phyloP scores from a whole-genome alignment of 2,113 vertebrate genomes.

The Muscicapa adusta region DNA sequence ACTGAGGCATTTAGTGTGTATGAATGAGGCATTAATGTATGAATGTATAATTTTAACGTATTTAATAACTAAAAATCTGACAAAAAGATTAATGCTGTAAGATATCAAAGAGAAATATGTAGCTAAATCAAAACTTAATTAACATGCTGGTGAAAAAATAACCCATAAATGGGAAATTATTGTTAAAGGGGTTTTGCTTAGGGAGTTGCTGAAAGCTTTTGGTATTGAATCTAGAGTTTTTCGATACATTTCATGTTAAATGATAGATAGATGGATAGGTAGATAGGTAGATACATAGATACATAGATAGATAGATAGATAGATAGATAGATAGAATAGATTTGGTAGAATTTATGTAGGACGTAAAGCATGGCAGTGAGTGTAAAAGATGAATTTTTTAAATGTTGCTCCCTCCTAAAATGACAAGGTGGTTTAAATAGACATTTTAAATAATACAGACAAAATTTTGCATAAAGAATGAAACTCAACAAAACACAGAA shows the following conservation, averaged over 20 bases:
- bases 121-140: constrained; percentile 27
- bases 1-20: neutral
- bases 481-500: neutral
- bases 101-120: neutral
- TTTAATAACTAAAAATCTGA: constrained; percentile 3
- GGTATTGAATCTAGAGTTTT: neutral
- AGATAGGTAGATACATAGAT: neutral
- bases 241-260: neutral
- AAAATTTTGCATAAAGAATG: neutral
- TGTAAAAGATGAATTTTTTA: neutral
- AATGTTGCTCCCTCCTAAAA: neutral
- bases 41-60: constrained; percentile 3
- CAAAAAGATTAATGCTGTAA: constrained; percentile 28
- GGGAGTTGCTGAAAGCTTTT: neutral
- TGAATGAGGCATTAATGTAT: neutral
- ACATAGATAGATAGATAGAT: neutral
- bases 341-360: neutral
- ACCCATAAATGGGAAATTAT: neutral
- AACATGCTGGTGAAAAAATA: neutral
- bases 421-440: neutral
- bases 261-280: neutral
- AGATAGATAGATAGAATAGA: neutral
- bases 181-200: neutral
- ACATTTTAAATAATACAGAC: neutral
- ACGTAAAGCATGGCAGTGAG: neutral